These are phyloP conservation scores for Triops longicaudatus DNA, from an alignment of 1,140 invertebrate species.

Conservation along the genomic window DNA sequence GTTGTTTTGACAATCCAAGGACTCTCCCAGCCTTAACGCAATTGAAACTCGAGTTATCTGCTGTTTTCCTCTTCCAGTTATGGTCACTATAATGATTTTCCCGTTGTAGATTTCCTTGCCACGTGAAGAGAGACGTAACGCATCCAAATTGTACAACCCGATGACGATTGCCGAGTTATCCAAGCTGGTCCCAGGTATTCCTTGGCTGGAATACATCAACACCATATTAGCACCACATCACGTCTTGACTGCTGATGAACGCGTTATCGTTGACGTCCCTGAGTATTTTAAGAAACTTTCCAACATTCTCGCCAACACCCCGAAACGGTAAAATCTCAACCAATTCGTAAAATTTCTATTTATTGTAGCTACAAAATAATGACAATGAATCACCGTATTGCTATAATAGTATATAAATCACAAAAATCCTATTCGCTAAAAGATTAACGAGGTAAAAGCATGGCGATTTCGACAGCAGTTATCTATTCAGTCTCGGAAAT, in stretches of 20 bases:
- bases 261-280: conserved; percentile 71
- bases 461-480: too few species aligned
- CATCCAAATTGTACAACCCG: conserved; percentile 81
- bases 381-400: too few species aligned
- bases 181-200: conserved; percentile 59
- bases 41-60: not conserved
- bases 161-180: conserved; percentile 70
- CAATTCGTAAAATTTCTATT: conserved; percentile 33
- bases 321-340: conserved; percentile 46
- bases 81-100: conserved; percentile 30
- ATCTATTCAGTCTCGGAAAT: too few species aligned
- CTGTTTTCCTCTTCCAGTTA: not conserved
- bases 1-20: not conserved
- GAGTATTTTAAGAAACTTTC: conserved; percentile 62
- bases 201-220: conserved; percentile 75
- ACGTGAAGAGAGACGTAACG: conserved; percentile 80
- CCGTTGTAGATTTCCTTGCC: conserved; percentile 68
- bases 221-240: conserved; percentile 52
- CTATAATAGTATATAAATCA: too few species aligned
- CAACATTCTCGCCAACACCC: conserved; percentile 45
- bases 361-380: too few species aligned
- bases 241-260: conserved; percentile 55
- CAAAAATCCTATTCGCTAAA: too few species aligned
- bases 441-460: too few species aligned
- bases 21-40: not conserved